phyloP scores from a whole-genome alignment of 2,113 vertebrate species.

The Cryptomyrus ogoouensis region DNA sequence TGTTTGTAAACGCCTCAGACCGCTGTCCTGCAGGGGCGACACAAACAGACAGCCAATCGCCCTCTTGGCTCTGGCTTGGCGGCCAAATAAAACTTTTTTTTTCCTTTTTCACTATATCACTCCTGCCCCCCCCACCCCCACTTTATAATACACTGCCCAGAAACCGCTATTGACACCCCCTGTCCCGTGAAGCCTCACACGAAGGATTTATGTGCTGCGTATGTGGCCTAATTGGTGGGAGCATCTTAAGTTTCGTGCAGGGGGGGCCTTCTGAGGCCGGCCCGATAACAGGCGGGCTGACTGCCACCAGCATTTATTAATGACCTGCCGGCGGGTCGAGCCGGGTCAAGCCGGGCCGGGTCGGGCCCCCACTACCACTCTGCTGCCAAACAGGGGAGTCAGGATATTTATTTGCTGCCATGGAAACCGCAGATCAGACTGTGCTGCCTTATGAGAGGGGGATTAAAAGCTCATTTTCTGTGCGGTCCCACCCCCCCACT shows the following conservation, averaged over 20 bases:
- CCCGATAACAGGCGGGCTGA: constrained; percentile 56
- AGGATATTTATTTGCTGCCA: constrained; percentile 36
- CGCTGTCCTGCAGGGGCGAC: background rate
- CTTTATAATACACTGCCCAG: constrained; percentile 49
- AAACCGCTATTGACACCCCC: constrained; percentile 23
- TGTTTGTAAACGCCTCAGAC: background rate
- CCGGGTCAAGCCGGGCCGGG: constrained; percentile 11
- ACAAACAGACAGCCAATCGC: constrained; percentile 9
- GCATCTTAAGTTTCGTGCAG: constrained; percentile 49
- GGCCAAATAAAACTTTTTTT: constrained; percentile 35
- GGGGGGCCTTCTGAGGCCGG: constrained; percentile 44
- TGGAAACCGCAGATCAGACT: constrained; percentile 33
- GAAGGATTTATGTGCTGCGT: constrained; percentile 58
- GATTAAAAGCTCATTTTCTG: constrained; percentile 40
- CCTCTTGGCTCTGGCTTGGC: background rate
- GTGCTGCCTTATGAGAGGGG: constrained; percentile 38
- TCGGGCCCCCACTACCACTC: constrained; percentile 31
- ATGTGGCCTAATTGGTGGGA: constrained; percentile 40
- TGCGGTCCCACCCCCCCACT: constrained; percentile 28
- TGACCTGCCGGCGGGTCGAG: constrained; percentile 36
- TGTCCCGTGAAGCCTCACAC: constrained; percentile 17
- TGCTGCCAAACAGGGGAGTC: constrained; percentile 24
- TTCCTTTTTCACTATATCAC: constrained; percentile 32
- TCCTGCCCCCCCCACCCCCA: constrained; percentile 34
- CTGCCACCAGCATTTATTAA: constrained; percentile 58